Evolutionary conservation across 2,797 vertebrate species (phyloP), one percentile per base, ranked within the genome.

Genomic region (Acestrorhynchus altus): DNA sequence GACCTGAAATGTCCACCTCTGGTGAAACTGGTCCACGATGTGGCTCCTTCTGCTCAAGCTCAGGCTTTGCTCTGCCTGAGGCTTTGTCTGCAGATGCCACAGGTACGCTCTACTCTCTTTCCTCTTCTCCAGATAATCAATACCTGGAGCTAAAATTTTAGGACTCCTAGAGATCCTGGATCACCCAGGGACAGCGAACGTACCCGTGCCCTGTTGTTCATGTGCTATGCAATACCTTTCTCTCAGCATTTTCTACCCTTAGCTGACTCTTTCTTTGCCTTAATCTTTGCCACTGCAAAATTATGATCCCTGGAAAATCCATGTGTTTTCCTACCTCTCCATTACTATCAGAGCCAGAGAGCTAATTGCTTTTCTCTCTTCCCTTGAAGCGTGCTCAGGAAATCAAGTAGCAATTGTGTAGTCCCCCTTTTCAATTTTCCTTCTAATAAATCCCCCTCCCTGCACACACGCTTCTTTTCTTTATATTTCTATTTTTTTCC

Each of bases 371-470:
- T 90, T 74, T n/a, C 47, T 85, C 80, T 69, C 74, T 76, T 83
- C 85, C 87, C 80, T 68, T 78, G 70, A 74, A 78, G 81, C 84
- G 84, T 82, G 83, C 83, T 80, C 75, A 74, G 77, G 74, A 90
- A 90, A 87, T 80, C 77, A 87, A 86, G 79, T 83, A 76, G 85
- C 81, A 78, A 57, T 42, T 42, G 49, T 12, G 51, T 51, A 69
- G 74, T 72, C 74, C 84, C 88, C 83, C 82, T 84, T 83, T 91
- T 92, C 88, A 88, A 91, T 88, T 92, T 90, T 86, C 83, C 77
- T 74, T 86, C 72, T 89, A 90, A 90, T 90, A 91, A 90, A 91
- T 90, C 77, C 80, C 35, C 72, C 44, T 0, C 16, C 28, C 31
- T 15, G 22, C 52, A 56, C 22, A 26, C 24, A 26, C n/a, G 10